A percentile compares a stretch with the other conserved stretches of the same genome.
These are phyloP conservation scores for Sinosuthora webbiana DNA, from an alignment of 2,113 vertebrate genomes.

Conservation along the genomic window DNA sequence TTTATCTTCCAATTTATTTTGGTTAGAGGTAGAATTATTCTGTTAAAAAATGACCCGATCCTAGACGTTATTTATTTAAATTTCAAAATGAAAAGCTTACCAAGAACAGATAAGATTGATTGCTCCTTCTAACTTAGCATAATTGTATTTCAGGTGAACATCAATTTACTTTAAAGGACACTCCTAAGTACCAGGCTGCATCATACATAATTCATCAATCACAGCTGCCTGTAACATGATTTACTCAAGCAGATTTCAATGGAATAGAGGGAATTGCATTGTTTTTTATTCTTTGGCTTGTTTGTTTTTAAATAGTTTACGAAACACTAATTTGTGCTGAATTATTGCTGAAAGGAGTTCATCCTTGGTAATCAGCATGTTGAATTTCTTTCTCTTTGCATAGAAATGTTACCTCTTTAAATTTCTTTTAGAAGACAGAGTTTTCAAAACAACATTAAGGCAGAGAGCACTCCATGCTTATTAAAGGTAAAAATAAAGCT, in stretches of 20 bases:
- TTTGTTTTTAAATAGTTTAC: constrained; percentile 63
- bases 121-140: constrained; percentile 79
- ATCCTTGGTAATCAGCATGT: constrained; percentile 12
- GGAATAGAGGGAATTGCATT: constrained; percentile 61
- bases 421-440: constrained; percentile 27
- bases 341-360: constrained; percentile 38
- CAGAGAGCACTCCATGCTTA: background rate
- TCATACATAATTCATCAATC: constrained; percentile 85
- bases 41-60: constrained; percentile 74
- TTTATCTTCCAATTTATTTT: constrained; percentile 67
- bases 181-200: constrained; percentile 81
- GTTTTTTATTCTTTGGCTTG: constrained; percentile 58
- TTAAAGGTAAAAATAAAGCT: constrained; percentile 28
- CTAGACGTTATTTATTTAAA: constrained; percentile 78
- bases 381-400: constrained; percentile 19
- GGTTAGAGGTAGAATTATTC: constrained; percentile 65
- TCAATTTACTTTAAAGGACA: constrained; percentile 88
- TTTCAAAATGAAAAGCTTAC: constrained; percentile 80
- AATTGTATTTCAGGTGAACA: constrained; percentile 88
- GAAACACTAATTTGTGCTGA: constrained; percentile 42
- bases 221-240: constrained; percentile 70
- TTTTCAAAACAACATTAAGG: background rate
- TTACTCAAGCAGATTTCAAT: constrained; percentile 72
- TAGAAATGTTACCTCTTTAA: background rate
- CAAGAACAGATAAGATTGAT: constrained; percentile 83